Evolutionary conservation across 2,113 vertebrate genomes (phyloP).

Genomic region (Pedionomus torquatus): DNA sequence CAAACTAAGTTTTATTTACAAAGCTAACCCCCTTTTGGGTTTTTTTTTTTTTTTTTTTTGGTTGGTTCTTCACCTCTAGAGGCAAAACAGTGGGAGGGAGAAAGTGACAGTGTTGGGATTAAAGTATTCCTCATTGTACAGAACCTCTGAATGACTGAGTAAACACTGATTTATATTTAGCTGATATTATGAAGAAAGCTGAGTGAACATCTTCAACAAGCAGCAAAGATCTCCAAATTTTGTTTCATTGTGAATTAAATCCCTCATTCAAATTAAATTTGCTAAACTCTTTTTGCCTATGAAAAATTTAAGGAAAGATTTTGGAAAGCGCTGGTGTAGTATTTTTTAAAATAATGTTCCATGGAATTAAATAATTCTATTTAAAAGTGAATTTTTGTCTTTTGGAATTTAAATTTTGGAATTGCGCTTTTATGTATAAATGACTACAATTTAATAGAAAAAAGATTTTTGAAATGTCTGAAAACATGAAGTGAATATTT

Average conservation of each 20-base stretch:
- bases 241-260: neutral
- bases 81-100: neutral
- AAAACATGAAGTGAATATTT: neutral
- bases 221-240: neutral
- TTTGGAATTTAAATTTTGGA: neutral
- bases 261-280: neutral
- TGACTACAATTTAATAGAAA: neutral
- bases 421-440: neutral
- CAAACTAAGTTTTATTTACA: neutral
- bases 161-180: neutral
- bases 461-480: neutral
- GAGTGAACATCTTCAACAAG: neutral
- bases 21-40: neutral
- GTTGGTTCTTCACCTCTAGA: neutral
- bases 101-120: neutral
- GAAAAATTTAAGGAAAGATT: neutral
- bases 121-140: neutral
- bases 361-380: neutral
- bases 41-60: neutral
- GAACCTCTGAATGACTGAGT: neutral
- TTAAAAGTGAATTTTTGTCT: neutral
- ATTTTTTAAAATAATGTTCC: neutral
- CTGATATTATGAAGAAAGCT: neutral
- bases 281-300: neutral
- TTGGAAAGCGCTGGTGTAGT: neutral